phyloP scores from a whole-genome alignment of 2,113 vertebrate species.

The Pygoscelis antarcticus region DNA sequence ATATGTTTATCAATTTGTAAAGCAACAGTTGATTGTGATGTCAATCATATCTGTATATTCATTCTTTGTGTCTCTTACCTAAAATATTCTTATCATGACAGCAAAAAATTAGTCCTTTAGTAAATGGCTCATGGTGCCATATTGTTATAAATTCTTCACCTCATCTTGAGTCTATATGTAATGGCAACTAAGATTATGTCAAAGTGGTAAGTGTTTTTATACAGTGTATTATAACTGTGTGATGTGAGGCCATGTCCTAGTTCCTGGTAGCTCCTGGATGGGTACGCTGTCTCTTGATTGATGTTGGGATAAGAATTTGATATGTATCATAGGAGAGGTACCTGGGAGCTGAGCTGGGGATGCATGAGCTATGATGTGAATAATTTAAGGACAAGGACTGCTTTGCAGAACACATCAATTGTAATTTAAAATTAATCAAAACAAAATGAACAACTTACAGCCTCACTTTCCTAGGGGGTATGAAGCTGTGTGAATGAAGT shows the following conservation, averaged over 20 bases:
- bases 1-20: not conserved
- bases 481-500: not conserved
- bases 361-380: not conserved
- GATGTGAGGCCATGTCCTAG: not conserved
- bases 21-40: not conserved
- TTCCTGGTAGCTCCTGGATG: not conserved
- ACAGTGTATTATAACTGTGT: not conserved
- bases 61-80: not conserved
- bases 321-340: not conserved
- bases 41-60: not conserved
- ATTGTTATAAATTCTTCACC: not conserved
- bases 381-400: not conserved
- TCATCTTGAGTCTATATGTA: not conserved
- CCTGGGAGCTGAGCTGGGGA: not conserved
- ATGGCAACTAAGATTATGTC: not conserved
- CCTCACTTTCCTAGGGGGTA: not conserved
- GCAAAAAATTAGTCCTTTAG: not conserved
- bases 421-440: not conserved
- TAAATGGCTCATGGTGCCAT: not conserved
- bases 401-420: not conserved
- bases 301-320: not conserved
- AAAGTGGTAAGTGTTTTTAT: not conserved
- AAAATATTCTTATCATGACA: not conserved
- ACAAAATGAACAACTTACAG: not conserved
- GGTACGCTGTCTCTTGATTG: not conserved